Evolutionary conservation across 2,113 vertebrate genomes (phyloP), one percentile per base, ranked within the genome.

Genomic region (Brachypteracias leptosomus): DNA sequence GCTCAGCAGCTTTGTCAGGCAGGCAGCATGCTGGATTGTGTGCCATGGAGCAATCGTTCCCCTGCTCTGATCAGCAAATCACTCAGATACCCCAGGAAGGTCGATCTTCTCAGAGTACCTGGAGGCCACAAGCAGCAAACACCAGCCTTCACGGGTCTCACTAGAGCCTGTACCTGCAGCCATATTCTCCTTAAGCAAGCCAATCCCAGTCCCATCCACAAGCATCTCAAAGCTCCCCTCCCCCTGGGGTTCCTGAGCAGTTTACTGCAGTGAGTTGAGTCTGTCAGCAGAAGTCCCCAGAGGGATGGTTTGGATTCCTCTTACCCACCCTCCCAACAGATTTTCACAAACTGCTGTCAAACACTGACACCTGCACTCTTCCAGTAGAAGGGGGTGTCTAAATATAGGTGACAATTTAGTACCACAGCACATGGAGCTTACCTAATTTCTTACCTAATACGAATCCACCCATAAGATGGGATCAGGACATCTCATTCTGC

Each of bases 1-100:
- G n/a, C 51, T 31, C 65, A 83, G 36, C 54, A 75, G 33, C 57
- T 49, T 40, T 67, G 24, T 51, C 49, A 4, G 1, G 1, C 2
- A 74, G 42, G 28, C 28, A 93, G 22, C 31, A 35, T 7, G 4
- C 31, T 4, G 7, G 11, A 66, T 40, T 35, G 21, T 2, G 2
- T 1, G 1, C 21, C 25, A 75, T 0, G 0, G 33, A 95, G 28
- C 66, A 33, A 47, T 42, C 44, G 11, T 28, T 83, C 8, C 28
- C 65, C 16, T 38, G 24, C 36, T 28, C 16, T 0, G 0, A 84
- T 19, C 22, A 29, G 40, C 40, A 76, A 73, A 61, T 62, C 36
- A 58, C 76, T 55, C 21, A 3, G 40, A 7, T 54, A 28, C 5
- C 25, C 21, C 55, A 51, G n/a, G 71, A 71, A 91, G 40, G 25